Evolutionary conservation across 2,888 invertebrate genomes (phyloP).

Genomic region (Empis livida): DNA sequence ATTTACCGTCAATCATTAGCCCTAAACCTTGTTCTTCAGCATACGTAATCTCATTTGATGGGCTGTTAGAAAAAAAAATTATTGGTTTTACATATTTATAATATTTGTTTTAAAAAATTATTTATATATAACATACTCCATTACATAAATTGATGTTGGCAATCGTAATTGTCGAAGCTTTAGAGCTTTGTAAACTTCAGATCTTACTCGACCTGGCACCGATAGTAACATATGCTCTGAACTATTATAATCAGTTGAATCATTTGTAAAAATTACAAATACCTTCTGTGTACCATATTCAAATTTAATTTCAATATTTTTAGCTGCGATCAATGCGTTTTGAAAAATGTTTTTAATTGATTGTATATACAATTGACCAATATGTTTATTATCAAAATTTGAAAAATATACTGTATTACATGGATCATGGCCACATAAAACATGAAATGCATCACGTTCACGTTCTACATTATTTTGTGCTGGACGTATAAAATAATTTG

Average conservation of each 20-base stretch:
- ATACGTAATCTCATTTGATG: conserved; percentile 38
- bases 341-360: conserved; percentile 47
- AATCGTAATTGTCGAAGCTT: conserved; percentile 47
- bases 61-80: conserved; percentile 17
- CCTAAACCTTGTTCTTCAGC: conserved; percentile 31
- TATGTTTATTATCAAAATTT: conserved; percentile 48
- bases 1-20: conserved; percentile 20
- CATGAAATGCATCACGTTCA: conserved; percentile 52
- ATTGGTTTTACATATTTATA: not conserved
- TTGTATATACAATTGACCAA: conserved; percentile 54
- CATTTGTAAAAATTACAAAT: conserved; percentile 50
- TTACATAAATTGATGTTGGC: conserved; percentile 19
- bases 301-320: conserved; percentile 32
- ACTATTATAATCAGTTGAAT: conserved; percentile 14
- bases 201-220: conserved; percentile 48
- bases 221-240: conserved; percentile 26
- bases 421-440: conserved; percentile 61
- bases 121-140: conserved; percentile 23
- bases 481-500: conserved; percentile 66
- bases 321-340: conserved; percentile 32
- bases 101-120: not conserved
- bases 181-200: conserved; percentile 61
- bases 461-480: conserved; percentile 41
- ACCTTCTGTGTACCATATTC: conserved; percentile 44
- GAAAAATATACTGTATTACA: conserved; percentile 57